Evolutionary conservation across 2,888 invertebrate genomes (phyloP).

Genomic region (Lumbricus terrestris): DNA sequence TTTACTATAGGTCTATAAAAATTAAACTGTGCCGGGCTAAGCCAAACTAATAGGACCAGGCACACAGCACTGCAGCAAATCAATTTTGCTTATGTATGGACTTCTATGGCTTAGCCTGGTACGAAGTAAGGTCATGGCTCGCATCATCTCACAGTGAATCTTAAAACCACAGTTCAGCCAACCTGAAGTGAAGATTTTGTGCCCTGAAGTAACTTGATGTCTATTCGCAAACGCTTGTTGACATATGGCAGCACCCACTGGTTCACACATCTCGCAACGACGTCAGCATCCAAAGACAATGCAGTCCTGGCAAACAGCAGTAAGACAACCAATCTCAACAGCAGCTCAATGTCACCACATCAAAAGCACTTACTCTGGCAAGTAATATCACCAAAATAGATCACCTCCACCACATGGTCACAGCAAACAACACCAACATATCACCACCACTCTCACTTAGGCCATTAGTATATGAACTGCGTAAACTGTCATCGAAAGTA

Average conservation of each 20-base stretch:
- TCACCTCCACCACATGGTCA: background rate
- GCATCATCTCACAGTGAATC: background rate
- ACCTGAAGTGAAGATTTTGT: conserved; percentile 10
- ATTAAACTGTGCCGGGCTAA: background rate
- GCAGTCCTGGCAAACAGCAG: background rate
- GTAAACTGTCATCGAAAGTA: background rate
- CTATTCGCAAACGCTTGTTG: background rate
- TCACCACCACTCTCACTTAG: background rate
- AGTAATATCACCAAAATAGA: background rate
- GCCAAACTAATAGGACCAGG: background rate
- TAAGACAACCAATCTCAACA: background rate
- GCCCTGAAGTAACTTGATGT: background rate
- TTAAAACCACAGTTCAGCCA: background rate
- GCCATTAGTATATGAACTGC: background rate
- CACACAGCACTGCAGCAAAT: background rate
- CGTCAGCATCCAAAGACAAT: background rate
- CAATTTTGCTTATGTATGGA: background rate
- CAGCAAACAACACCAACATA: background rate
- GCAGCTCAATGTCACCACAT: background rate
- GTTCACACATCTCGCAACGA: background rate
- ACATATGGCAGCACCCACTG: background rate
- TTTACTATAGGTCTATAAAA: background rate
- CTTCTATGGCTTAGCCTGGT: background rate
- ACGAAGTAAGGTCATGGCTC: background rate
- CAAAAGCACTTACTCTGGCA: background rate